A percentile compares a stretch with the other conserved stretches of the same genome.
These are phyloP conservation scores for Drosophila micromelanica DNA, from an alignment of 1,140 invertebrate species.

Conservation along the genomic window DNA sequence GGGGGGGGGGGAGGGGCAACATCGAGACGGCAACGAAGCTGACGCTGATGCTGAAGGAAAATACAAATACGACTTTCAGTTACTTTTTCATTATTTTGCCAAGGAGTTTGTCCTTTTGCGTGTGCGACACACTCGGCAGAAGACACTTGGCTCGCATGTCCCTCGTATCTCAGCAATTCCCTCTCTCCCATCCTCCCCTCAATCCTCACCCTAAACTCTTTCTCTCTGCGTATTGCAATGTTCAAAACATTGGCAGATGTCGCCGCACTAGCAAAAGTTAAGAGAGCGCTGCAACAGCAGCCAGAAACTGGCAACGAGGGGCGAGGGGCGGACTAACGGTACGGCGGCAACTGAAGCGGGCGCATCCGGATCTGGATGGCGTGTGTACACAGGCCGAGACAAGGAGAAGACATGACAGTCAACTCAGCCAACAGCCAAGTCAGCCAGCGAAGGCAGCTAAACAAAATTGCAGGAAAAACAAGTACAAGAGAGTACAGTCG, in stretches of 20 bases:
- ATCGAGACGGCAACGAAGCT: constrained; percentile 15
- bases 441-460: constrained; percentile 20
- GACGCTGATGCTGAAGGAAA: constrained; percentile 58
- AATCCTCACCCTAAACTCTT: too few relatives aligned
- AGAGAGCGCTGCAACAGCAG: constrained; percentile 31
- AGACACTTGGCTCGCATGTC: constrained; percentile 47
- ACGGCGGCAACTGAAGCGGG: background rate
- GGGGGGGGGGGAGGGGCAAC: background rate
- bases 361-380: constrained; percentile 39
- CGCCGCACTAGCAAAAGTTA: constrained; percentile 79
- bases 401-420: constrained; percentile 58
- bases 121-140: constrained; percentile 53
- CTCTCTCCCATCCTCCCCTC: background rate
- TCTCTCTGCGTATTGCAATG: constrained; percentile 62
- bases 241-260: constrained; percentile 81
- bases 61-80: constrained; percentile 82
- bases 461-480: constrained; percentile 10
- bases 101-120: constrained; percentile 78
- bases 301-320: background rate
- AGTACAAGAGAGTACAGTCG: background rate
- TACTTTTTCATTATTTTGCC: constrained; percentile 81
- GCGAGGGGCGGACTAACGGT: background rate
- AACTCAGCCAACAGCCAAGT: constrained; percentile 46
- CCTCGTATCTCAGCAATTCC: constrained; percentile 9
- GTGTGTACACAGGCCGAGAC: constrained; percentile 60